Base-by-base conservation (phyloP, 2,888 invertebrate species). In the Cantharis nigra region DNA sequence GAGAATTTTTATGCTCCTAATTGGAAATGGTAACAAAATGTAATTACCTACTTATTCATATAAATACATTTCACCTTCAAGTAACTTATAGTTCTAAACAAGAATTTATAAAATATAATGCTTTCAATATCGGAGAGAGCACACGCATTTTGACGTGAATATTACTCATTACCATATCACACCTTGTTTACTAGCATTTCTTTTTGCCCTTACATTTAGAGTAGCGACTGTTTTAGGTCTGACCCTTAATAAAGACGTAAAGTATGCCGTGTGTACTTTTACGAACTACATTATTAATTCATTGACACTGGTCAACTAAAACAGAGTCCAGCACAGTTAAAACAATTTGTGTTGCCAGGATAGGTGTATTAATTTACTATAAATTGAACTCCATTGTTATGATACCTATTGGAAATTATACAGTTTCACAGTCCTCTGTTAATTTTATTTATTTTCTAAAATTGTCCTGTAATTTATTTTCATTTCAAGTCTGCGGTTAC, bases 91-190 rank as follows among this genome's bases (percentile, higher is more conserved):
- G 26, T 33, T 33, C 7, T 49, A 49, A 3, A 7, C 13, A 69
- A 9, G 5, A 49, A 30, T 72, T 63, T 75, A 69, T 78, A 65
- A 72, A 74, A 78, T 78, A 71, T 72, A 78, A 79, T 79, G 80
- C 79, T 79, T 80, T 80, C 78, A 75, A 73, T 79, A 28, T 28
- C 9, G 71, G 64, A 49, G 69, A 63, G 75, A 76, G 77, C 79
- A 81, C 80, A 81, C 78, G 79, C 78, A 77, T 74, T 71, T 77
- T 79, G 70, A 75, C 80, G 80, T 81, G 80, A 79, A 75, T 78
- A 70, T 62, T 63, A 78, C 75, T 77, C 76, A 81, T 81, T 79
- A 79, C 72, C 74, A 73, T 16, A 16, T 77, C 77, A 78, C 76
- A 78, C 80, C 79, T 79, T 78, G 79, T 75, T 70, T 75, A 71